phyloP scores from a whole-genome alignment of 2,113 vertebrate genomes.

The Chaenogobius annularis region DNA sequence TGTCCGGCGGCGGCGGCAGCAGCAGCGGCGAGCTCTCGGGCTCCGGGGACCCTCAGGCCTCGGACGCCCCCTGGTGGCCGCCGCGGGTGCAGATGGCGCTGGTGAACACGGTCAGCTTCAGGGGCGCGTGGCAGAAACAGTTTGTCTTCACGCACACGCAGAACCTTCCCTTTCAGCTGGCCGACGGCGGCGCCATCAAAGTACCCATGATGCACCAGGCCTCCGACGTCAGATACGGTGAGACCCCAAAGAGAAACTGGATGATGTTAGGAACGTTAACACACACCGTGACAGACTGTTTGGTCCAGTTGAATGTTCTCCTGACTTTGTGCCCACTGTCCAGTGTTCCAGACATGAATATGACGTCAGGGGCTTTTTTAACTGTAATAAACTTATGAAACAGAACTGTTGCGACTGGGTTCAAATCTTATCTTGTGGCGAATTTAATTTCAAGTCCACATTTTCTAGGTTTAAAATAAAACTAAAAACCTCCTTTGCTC shows the following conservation, averaged over 20 bases:
- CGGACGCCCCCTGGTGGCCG: conserved; percentile 21
- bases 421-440: too few relatives aligned
- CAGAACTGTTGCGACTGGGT: too few relatives aligned
- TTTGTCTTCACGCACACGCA: conserved; percentile 83
- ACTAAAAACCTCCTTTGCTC: too few relatives aligned
- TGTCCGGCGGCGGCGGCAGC: conserved; percentile 46
- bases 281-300: too few relatives aligned
- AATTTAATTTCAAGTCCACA: too few relatives aligned
- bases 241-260: conserved; percentile 36
- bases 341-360: too few relatives aligned
- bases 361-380: too few relatives aligned
- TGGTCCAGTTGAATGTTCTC: too few relatives aligned
- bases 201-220: conserved; percentile 90
- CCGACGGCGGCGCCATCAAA: conserved; percentile 77
- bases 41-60: conserved; percentile 59
- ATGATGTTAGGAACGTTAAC: too few relatives aligned
- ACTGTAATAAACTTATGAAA: too few relatives aligned
- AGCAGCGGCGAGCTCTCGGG: conserved; percentile 65
- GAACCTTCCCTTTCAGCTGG: conserved; percentile 81
- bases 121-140: conserved; percentile 84
- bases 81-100: conserved; percentile 76
- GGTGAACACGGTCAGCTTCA: conserved; percentile 84
- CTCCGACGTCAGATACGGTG: conserved; percentile 86
- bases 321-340: too few relatives aligned
- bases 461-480: too few relatives aligned